phyloP scores from a whole-genome alignment of 2,888 invertebrate genomes.

The Byasa hedistus region DNA sequence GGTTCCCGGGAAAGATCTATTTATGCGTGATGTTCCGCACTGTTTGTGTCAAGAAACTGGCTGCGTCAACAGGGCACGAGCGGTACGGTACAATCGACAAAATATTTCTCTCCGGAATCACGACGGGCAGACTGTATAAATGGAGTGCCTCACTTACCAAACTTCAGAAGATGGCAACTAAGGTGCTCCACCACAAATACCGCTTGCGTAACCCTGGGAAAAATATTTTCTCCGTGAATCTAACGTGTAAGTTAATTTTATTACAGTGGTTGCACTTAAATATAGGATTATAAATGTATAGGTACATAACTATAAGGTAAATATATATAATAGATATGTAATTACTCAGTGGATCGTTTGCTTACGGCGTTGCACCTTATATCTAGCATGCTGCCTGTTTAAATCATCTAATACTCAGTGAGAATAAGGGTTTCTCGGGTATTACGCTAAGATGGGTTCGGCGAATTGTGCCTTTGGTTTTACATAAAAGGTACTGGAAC shows the following conservation, averaged over 20 bases:
- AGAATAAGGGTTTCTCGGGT: slow-evolving; percentile 45
- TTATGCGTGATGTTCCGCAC: slow-evolving; percentile 78
- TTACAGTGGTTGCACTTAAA: slow-evolving; percentile 71
- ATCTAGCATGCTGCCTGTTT: slow-evolving; percentile 65
- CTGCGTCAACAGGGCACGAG: slow-evolving; percentile 68
- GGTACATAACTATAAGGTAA: slow-evolving; percentile 38
- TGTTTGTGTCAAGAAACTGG: slow-evolving; percentile 67
- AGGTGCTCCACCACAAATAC: slow-evolving; percentile 80
- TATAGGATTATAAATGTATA: slow-evolving; percentile 41
- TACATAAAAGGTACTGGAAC: slow-evolving; percentile 49
- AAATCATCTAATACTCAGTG: slow-evolving; percentile 57
- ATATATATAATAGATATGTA: slow-evolving; percentile 30
- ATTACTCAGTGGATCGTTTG: slow-evolving; percentile 60
- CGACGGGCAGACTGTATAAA: slow-evolving; percentile 77
- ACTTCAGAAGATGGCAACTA: slow-evolving; percentile 80
- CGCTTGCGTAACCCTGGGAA: slow-evolving; percentile 81
- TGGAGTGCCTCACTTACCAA: slow-evolving; percentile 81
- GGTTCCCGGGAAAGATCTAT: slow-evolving; percentile 79
- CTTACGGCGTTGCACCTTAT: slow-evolving; percentile 64
- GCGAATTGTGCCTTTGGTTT: slow-evolving; percentile 47
- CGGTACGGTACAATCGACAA: slow-evolving; percentile 79
- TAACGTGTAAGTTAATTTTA: slow-evolving; percentile 77
- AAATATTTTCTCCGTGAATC: slow-evolving; percentile 81
- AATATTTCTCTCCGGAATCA: slow-evolving; percentile 81
- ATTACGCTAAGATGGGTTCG: slow-evolving; percentile 53